Percentiles rank a stretch among this genome's conserved stretches.
phyloP scores from a whole-genome alignment of 2,113 vertebrate genomes.

The crab-eating macaque (Macaca fascicularis) region T2T-MFA8v1.1 NC_088387.1:110220501-110221000 shows the following conservation, averaged over 20 bases:
- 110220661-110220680: neutral
- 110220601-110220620: neutral
- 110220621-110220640: neutral
- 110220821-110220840: neutral
- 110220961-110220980: neutral
- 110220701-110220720: neutral
- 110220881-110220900: neutral
- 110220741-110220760: neutral
- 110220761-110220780: neutral
- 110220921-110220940: neutral
- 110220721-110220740: neutral
- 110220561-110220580: neutral
- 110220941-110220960: neutral
- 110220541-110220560: no score
- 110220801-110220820: neutral
- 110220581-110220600: neutral
- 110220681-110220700: neutral
- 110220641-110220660: neutral
- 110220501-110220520: fast-evolving
- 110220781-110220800: neutral
- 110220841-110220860: neutral
- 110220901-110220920: neutral
- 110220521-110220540: neutral
- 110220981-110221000: fast-evolving
- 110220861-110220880: neutral